A percentile compares a stretch with the other conserved stretches of the same genome.
phyloP scores from a whole-genome alignment of 2,888 invertebrate species.

The Allolobophora icterica region DNA sequence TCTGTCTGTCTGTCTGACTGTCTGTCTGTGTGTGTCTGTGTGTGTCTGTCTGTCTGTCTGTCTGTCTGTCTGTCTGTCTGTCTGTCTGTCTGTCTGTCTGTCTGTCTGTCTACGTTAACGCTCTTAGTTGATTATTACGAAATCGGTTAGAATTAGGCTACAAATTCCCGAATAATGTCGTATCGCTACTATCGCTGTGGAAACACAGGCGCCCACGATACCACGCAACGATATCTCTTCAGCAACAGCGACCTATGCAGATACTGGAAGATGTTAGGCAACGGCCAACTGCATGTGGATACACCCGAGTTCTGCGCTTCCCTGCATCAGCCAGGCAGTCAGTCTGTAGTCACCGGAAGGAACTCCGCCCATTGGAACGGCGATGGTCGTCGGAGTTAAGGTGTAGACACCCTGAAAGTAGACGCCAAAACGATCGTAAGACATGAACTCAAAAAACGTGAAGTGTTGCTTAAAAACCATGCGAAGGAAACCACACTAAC shows the following conservation, averaged over 20 bases:
- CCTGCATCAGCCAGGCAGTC: neutral
- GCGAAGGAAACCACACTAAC: too few species aligned
- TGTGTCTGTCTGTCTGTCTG: neutral
- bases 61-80: neutral
- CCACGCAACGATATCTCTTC: neutral
- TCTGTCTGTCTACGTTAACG: neutral
- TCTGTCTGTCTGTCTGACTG: too few species aligned
- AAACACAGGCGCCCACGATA: neutral
- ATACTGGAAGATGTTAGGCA: neutral
- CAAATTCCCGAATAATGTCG: too few species aligned
- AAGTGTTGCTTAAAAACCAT: too few species aligned
- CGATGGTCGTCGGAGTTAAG: neutral
- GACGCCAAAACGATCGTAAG: neutral
- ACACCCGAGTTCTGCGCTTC: neutral
- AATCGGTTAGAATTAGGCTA: too few species aligned
- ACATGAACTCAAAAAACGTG: neutral
- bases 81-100: neutral
- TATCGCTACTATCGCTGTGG: too few species aligned
- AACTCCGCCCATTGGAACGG: neutral
- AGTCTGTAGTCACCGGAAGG: neutral
- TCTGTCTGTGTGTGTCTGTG: too few species aligned
- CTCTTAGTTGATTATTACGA: too few species aligned
- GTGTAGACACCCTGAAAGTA: neutral
- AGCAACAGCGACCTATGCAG: too few species aligned
- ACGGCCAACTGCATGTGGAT: neutral